Percentiles rank a stretch among this genome's conserved stretches.
Conservation (phyloP, 2,113 vertebrate genomes). For the Aphelocoma coerulescens region DNA sequence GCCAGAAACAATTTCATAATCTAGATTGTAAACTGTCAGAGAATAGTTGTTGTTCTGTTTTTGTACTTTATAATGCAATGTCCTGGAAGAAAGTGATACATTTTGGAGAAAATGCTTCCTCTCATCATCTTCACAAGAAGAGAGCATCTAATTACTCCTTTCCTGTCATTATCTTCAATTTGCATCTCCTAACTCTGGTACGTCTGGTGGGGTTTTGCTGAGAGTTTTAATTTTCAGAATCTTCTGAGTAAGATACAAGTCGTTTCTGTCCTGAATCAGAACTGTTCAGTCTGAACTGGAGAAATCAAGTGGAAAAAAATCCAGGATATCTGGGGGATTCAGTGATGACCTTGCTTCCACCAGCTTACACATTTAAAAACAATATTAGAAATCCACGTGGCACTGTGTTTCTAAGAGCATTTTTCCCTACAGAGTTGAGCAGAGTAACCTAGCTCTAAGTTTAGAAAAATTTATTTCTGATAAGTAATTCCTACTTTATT, state of each 20-base stretch:
- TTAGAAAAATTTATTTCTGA: background rate
- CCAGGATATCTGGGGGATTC: background rate
- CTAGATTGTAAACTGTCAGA: background rate
- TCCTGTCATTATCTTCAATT: background rate
- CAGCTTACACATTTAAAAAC: background rate
- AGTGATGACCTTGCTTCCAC: background rate
- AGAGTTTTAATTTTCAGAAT: background rate
- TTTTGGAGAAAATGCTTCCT: background rate
- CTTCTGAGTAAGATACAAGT: background rate
- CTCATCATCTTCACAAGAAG: background rate
- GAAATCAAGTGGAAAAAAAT: background rate
- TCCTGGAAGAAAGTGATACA: background rate
- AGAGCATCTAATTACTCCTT: background rate
- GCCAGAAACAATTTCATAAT: conserved; percentile 12
- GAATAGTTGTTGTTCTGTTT: background rate
- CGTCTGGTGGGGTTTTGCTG: background rate
- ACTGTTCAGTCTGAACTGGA: background rate
- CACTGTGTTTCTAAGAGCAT: background rate
- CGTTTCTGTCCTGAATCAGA: background rate
- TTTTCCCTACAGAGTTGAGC: background rate
- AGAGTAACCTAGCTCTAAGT: background rate
- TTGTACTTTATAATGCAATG: background rate
- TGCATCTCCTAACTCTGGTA: background rate
- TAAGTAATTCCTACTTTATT: background rate
- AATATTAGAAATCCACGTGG: background rate